A percentile compares a stretch with the other conserved stretches of the same genome.
Evolutionary conservation across 1,140 invertebrate species (phyloP).

Genomic region (Akabosia matsudoensis): DNA sequence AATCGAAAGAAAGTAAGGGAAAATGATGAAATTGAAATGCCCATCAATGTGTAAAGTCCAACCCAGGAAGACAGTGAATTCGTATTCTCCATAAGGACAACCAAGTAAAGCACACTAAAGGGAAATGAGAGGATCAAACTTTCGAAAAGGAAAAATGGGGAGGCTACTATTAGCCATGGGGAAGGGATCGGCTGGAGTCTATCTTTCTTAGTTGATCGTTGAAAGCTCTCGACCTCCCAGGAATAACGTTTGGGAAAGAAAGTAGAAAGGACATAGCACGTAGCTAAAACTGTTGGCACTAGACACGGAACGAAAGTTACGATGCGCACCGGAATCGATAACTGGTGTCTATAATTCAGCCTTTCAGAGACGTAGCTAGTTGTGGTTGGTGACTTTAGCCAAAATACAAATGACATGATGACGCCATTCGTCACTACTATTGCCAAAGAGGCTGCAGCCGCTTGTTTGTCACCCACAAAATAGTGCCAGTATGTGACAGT

Average conservation of each 20-base stretch:
- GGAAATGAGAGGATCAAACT: slow-evolving; percentile 38
- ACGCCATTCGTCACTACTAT: slow-evolving; percentile 34
- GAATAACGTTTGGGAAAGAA: not conserved
- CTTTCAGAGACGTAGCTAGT: no score
- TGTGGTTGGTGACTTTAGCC: no score
- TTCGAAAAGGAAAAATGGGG: slow-evolving; percentile 36
- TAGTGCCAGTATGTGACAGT: slow-evolving; percentile 38
- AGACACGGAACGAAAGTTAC: slow-evolving; percentile 38
- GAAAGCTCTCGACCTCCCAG: not conserved
- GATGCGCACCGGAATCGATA: no score
- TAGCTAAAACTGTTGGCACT: slow-evolving; percentile 15
- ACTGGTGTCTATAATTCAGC: no score
- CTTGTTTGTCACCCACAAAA: not conserved
- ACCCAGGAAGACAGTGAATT: slow-evolving; percentile 31
- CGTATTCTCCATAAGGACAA: slow-evolving; percentile 34
- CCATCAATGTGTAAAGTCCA: slow-evolving; percentile 25
- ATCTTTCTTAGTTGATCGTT: no score
- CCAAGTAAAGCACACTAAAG: slow-evolving; percentile 34
- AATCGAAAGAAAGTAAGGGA: slow-evolving; percentile 39
- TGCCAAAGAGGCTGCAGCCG: slow-evolving; percentile 15
- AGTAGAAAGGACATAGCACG: not conserved
- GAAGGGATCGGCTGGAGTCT: slow-evolving; percentile 27
- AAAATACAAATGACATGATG: slow-evolving; percentile 3
- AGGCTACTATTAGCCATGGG: not conserved
- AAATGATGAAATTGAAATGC: slow-evolving; percentile 19